phyloP scores from a whole-genome alignment of 2,888 invertebrate genomes.

The Tipula confusa region DNA sequence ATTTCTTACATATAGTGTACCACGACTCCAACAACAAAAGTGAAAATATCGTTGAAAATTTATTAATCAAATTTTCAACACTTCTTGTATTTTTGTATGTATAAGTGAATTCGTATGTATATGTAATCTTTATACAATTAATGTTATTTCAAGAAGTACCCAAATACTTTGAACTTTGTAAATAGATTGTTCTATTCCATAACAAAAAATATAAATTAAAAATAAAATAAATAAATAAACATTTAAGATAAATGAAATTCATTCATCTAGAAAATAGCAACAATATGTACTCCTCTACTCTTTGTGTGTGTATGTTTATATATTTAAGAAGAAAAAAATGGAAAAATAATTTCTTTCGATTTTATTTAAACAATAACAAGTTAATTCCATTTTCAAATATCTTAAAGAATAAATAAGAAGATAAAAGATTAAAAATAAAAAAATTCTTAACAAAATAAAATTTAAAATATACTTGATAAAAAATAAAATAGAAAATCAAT shows the following conservation, averaged over 20 bases:
- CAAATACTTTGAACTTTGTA: not conserved
- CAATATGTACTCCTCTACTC: not conserved
- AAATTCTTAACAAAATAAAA: not conserved
- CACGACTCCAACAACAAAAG: not conserved
- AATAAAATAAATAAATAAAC: not conserved
- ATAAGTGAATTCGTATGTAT: not conserved
- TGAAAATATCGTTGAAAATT: not conserved
- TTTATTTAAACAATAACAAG: not conserved
- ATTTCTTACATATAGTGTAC: not conserved
- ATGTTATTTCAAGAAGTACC: not conserved
- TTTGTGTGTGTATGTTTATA: no score
- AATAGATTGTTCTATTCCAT: not conserved
- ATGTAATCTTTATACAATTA: not conserved
- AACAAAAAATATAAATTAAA: not conserved
- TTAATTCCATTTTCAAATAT: conserved; percentile 20
- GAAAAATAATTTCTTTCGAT: not conserved
- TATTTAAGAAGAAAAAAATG: no score
- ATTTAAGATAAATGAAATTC: not conserved
- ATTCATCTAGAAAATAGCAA: not conserved
- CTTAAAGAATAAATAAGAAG: not conserved
- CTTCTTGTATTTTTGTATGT: no score
- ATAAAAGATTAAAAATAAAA: not conserved
- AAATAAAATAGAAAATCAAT: not conserved
- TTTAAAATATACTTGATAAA: no score
- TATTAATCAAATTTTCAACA: not conserved